Evolutionary conservation across 2,797 vertebrate genomes (phyloP).

Genomic region (Dryobates pubescens): DNA sequence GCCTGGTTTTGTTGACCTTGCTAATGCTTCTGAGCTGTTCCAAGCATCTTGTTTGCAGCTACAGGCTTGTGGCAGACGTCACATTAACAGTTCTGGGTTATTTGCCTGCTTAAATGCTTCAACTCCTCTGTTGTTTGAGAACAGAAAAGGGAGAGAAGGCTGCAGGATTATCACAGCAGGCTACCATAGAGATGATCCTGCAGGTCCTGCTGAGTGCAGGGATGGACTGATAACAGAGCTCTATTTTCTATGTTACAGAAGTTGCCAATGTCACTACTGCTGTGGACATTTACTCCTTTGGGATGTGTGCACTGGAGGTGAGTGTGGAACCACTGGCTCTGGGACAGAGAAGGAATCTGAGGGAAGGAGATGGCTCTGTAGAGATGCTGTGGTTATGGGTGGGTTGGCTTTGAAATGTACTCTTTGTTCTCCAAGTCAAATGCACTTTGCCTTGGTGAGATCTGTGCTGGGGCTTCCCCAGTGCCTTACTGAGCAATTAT

Average conservation of each 20-base stretch:
- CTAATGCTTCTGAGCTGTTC: not conserved
- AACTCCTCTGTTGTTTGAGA: not conserved
- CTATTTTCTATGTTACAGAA: constrained; percentile 80
- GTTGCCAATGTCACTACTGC: constrained; percentile 96
- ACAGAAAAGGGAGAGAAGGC: not conserved
- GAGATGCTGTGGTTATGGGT: not conserved
- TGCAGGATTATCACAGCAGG: not conserved
- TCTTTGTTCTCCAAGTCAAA: not conserved
- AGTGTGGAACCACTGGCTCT: not conserved
- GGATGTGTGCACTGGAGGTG: constrained; percentile 98
- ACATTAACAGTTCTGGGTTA: not conserved
- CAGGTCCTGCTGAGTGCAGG: not conserved
- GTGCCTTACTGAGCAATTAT: not conserved
- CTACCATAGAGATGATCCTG: not conserved
- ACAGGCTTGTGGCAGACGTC: not conserved
- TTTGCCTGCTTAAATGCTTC: not conserved
- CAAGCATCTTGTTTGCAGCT: not conserved
- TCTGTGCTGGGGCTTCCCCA: not conserved
- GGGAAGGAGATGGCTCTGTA: not conserved
- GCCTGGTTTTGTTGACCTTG: not conserved
- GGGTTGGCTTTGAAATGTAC: not conserved
- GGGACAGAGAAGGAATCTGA: not conserved
- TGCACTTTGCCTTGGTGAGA: not conserved
- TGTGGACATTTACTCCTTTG: constrained; percentile 99
- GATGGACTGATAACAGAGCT: not conserved